Conservation (phyloP, 2,888 invertebrate species). For the Kryphioiulus occultus region DNA sequence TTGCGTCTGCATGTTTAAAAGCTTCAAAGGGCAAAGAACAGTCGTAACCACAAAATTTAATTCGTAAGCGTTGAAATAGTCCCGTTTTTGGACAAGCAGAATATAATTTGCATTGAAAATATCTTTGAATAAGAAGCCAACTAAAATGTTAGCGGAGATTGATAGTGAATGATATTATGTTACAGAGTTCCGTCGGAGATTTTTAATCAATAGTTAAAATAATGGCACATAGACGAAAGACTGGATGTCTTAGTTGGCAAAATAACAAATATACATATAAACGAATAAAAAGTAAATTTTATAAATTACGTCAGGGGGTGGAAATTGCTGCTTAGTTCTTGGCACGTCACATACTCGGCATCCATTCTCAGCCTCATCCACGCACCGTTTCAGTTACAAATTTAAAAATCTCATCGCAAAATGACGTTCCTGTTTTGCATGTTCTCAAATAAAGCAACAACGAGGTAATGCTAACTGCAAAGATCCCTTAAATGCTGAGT, state of each 20-base stretch:
- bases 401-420: conserved; percentile 3
- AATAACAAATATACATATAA: conserved; percentile 37
- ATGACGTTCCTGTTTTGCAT: not conserved
- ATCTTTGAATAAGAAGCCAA: not conserved
- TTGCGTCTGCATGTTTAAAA: not conserved
- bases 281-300: not conserved
- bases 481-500: not conserved
- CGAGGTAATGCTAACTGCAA: not conserved
- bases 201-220: not conserved
- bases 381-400: not conserved
- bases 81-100: not conserved
- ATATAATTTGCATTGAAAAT: not conserved
- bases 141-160: not conserved
- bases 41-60: not conserved
- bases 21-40: not conserved
- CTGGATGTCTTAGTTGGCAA: not conserved
- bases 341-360: not conserved
- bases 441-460: not conserved
- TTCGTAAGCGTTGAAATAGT: not conserved
- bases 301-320: conserved; percentile 12
- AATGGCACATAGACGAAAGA: conserved; percentile 9
- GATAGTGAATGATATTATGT: not conserved
- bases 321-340: not conserved
- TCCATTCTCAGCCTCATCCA: not conserved
- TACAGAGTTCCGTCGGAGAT: not conserved